Percentiles rank a stretch among this genome's conserved stretches.
Conservation (phyloP, 2,888 invertebrate genomes). For the Hydrotaea diabolus region DNA sequence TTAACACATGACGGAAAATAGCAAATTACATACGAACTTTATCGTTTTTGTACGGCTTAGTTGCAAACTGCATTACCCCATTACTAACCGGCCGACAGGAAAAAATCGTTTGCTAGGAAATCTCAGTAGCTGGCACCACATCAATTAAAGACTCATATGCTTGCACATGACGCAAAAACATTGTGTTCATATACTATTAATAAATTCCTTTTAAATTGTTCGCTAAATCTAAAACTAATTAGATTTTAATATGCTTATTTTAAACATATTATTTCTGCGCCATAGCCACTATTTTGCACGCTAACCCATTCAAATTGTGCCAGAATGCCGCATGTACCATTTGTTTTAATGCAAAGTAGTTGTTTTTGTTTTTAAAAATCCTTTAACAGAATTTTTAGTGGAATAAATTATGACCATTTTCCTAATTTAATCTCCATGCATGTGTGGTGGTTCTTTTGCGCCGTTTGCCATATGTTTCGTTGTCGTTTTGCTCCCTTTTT, state of each 20-base stretch:
- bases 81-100: no score
- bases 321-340: background rate
- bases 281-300: background rate
- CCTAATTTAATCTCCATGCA: conserved; percentile 28
- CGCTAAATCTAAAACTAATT: conserved; percentile 42
- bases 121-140: no score
- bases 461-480: background rate
- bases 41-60: no score
- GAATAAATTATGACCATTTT: conserved; percentile 33
- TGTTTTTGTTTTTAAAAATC: background rate
- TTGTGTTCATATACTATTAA: background rate
- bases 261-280: conserved; percentile 13
- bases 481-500: background rate
- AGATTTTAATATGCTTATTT: conserved; percentile 46
- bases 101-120: no score
- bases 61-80: no score
- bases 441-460: background rate
- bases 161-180: background rate
- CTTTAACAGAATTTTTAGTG: conserved; percentile 27
- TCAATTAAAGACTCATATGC: background rate
- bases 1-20: no score
- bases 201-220: conserved; percentile 10
- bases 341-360: conserved; percentile 20
- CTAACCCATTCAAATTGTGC: background rate
- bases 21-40: no score